These are phyloP conservation scores for Gavialis gangeticus DNA, from an alignment of 2,113 vertebrate genomes.

Conservation along the genomic window DNA sequence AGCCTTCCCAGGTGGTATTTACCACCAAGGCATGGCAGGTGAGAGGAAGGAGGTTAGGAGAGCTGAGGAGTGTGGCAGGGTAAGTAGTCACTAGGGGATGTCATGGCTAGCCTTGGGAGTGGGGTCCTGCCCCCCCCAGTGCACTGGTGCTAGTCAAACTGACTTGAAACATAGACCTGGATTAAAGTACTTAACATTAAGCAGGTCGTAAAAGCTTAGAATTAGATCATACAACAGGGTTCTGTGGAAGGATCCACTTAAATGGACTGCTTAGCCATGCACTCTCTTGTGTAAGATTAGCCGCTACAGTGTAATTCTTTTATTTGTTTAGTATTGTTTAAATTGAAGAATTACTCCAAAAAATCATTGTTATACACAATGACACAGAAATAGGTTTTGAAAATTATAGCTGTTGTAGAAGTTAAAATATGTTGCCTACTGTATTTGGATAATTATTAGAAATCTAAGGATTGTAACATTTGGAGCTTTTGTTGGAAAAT, in stretches of 20 bases:
- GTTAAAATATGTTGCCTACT: not conserved
- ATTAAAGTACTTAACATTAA: not conserved
- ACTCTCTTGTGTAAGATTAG: not conserved
- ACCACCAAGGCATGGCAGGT: too few species aligned
- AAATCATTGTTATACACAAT: not conserved
- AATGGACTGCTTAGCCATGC: not conserved
- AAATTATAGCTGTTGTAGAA: not conserved
- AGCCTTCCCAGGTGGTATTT: too few species aligned
- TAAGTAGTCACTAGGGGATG: too few species aligned
- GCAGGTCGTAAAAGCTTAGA: not conserved
- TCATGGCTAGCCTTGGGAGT: too few species aligned
- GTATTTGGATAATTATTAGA: not conserved
- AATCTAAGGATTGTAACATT: not conserved
- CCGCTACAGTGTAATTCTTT: not conserved
- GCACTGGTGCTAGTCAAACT: too few species aligned
- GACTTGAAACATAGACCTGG: too few species aligned
- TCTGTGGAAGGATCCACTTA: not conserved
- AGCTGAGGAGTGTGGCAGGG: too few species aligned
- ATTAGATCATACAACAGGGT: not conserved
- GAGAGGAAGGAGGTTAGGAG: too few species aligned
- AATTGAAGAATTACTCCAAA: not conserved
- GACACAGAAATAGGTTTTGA: slow-evolving; percentile 5
- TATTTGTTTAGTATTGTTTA: slow-evolving; percentile 19
- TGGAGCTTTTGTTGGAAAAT: not conserved
- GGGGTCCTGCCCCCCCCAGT: too few species aligned